phyloP scores from a whole-genome alignment of 2,113 vertebrate species.

The Sander lucioperca region DNA sequence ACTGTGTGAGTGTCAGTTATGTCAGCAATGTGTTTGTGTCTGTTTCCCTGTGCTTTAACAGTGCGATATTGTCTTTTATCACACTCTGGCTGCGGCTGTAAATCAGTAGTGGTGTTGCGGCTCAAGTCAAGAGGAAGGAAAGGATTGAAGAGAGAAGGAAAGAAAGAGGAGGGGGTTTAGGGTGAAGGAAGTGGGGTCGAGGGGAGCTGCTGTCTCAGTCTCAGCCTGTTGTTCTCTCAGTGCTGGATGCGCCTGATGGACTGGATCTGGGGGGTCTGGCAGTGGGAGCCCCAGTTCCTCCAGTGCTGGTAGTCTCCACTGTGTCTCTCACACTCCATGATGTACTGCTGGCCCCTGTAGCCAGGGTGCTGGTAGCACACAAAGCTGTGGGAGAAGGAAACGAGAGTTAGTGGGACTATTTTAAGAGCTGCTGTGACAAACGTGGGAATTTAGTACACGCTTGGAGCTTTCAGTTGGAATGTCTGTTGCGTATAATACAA shows the following conservation, averaged over 20 bases:
- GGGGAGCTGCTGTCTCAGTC: constrained; percentile 63
- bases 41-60: constrained; percentile 74
- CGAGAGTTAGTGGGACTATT: constrained; percentile 22
- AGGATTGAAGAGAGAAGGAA: constrained; percentile 45
- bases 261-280: constrained; percentile 88
- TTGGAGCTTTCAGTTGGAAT: constrained; percentile 14
- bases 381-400: constrained; percentile 70
- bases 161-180: constrained; percentile 29
- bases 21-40: constrained; percentile 41
- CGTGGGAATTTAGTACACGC: constrained; percentile 19
- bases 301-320: constrained; percentile 88
- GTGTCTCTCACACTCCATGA: constrained; percentile 88
- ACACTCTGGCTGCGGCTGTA: constrained; percentile 67
- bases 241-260: constrained; percentile 88
- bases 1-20: constrained; percentile 60
- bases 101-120: constrained; percentile 55
- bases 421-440: constrained; percentile 13
- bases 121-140: constrained; percentile 62
- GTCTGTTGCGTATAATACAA: constrained; percentile 13
- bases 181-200: constrained; percentile 14
- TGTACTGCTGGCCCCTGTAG: constrained; percentile 88
- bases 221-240: constrained; percentile 69
- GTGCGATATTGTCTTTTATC: constrained; percentile 80
- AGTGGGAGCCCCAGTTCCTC: constrained; percentile 87
- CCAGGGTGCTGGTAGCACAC: constrained; percentile 88